phyloP scores from a whole-genome alignment of 2,797 vertebrate genomes.

The Cygnus olor region DNA sequence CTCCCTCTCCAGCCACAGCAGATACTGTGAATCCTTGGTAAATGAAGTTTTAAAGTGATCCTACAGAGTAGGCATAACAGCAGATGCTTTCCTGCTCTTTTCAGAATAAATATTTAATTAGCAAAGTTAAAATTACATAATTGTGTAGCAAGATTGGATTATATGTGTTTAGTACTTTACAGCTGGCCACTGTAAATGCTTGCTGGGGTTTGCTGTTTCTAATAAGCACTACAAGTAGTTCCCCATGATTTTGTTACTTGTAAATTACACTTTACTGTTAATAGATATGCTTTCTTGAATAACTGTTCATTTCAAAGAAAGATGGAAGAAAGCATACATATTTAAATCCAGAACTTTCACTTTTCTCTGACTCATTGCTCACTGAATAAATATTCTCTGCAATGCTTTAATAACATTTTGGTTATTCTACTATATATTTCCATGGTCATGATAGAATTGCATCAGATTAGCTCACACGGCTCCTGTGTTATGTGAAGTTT shows the following conservation, averaged over 20 bases:
- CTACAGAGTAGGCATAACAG: neutral
- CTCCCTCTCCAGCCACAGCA: neutral
- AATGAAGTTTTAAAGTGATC: neutral
- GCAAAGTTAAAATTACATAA: neutral
- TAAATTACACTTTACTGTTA: neutral
- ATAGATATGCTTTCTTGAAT: neutral
- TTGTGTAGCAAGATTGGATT: neutral
- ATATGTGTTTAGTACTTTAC: neutral
- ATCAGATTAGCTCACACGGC: neutral
- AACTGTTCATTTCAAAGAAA: neutral
- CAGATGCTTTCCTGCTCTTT: neutral
- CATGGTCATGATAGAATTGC: neutral
- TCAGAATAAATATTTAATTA: neutral
- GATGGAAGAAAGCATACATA: neutral
- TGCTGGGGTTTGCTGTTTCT: neutral
- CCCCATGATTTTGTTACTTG: neutral
- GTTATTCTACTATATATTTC: neutral
- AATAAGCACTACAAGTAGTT: neutral
- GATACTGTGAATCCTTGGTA: neutral
- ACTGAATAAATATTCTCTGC: neutral
- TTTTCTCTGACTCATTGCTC: neutral
- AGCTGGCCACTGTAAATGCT: neutral
- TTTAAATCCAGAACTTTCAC: neutral
- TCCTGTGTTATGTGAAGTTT: slow-evolving; percentile 3
- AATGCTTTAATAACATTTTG: neutral